Base-by-base conservation (phyloP, 2,113 vertebrate genomes). In the Capreolus pygargus region DNA sequence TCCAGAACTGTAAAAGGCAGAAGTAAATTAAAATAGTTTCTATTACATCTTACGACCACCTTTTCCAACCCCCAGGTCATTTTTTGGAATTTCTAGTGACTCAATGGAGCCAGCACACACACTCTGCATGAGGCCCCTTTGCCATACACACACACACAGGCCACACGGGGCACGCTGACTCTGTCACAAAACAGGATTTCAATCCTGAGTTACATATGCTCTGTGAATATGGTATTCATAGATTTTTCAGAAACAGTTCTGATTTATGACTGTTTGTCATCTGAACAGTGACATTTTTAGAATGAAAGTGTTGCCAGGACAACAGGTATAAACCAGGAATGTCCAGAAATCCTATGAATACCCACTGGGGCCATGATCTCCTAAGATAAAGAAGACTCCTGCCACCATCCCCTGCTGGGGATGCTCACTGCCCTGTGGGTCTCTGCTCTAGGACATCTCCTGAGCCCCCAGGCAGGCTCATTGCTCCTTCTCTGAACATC, bases 251-350 rank as follows among this genome's bases (percentile, higher is more conserved):
- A 17, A 93, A 74, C 86, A 43, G 52, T 83, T 93, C 89, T 89
- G 94, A 97, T 82, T 93, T 94, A 76, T 15, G 54, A 70, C 78
- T 74, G 54, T 50, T 97, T 94, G 60, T 98, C 96, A 95, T 87
- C 86, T 67, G 74, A 85, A 92, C 47, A 55, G 91, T 94, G 98
- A 93, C 88, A 70, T 94, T 94, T 96, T 96, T 96, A 93, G 91
- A 92, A 98, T 86, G 76, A 91, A 92, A 96, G 36, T 8, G 85
- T 94, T 96, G 85, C 55, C 81, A 88, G 91, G 95, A 95, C 89
- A 94, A 91, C 94, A 92, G 74, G 89, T 23, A 89, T 52, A 96
- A 82, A 91, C 82, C 28, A 43, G n/a, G 89, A 94, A 83, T 19
- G 39, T 52, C 94, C 93, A 33, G 85, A 74, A 83, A 82, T 33